Percentiles rank a stretch among this genome's conserved stretches.
phyloP scores from a whole-genome alignment of 2,797 vertebrate genomes.

The Pseudopleuronectes americanus region DNA sequence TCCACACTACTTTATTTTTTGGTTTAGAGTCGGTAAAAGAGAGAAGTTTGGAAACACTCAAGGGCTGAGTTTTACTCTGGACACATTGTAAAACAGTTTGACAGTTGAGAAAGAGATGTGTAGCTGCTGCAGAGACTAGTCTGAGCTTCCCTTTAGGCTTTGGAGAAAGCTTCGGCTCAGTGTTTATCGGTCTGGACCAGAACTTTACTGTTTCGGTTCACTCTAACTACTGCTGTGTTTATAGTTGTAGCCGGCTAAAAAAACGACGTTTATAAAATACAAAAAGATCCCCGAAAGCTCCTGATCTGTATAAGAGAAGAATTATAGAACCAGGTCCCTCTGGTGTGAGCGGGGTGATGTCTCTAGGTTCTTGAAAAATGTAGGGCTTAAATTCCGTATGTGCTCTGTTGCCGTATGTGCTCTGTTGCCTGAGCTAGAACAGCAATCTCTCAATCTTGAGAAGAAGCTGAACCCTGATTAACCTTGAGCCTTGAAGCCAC shows the following conservation, averaged over 20 bases:
- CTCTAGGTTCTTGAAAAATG: neutral
- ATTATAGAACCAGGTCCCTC: constrained; percentile 1
- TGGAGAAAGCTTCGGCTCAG: too few relatives aligned
- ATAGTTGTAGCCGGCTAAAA: neutral
- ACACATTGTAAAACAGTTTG: too few relatives aligned
- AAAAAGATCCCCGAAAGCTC: too few relatives aligned
- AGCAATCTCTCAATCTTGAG: neutral
- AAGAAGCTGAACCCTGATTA: constrained; percentile 21
- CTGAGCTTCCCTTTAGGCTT: too few relatives aligned
- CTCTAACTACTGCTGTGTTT: neutral
- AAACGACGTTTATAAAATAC: neutral
- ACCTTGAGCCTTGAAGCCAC: constrained; percentile 4
- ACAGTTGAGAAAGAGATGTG: too few relatives aligned
- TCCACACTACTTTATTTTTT: too few relatives aligned
- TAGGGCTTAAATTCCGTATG: neutral
- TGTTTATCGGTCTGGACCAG: neutral
- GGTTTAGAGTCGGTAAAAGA: too few relatives aligned
- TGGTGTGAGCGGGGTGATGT: constrained; percentile 11
- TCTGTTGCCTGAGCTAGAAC: neutral
- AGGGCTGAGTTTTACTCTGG: too few relatives aligned
- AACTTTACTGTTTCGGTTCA: neutral
- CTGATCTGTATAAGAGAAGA: neutral
- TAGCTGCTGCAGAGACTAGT: too few relatives aligned
- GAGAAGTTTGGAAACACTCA: too few relatives aligned
- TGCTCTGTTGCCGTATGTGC: neutral